Evolutionary conservation across 2,113 vertebrate species (phyloP).

Genomic region (Redunca redunca): DNA sequence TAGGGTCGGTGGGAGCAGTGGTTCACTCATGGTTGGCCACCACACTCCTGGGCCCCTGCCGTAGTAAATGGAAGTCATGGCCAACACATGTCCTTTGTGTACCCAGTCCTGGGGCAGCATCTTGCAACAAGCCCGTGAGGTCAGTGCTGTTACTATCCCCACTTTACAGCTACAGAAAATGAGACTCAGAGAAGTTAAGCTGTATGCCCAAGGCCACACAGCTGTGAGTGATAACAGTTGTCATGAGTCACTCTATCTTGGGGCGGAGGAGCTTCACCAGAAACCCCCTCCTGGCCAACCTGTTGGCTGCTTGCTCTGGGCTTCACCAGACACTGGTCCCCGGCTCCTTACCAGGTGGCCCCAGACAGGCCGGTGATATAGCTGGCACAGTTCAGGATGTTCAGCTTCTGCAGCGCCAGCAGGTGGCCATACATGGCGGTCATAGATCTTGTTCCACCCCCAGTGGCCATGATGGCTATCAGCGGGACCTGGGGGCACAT

Average conservation of each 20-base stretch:
- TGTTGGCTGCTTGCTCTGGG: background rate
- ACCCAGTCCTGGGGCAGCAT: background rate
- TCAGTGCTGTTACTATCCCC: background rate
- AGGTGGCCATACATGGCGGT: conserved; percentile 85
- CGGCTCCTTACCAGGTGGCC: conserved; percentile 87
- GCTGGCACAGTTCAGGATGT: conserved; percentile 83
- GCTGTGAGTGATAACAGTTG: background rate
- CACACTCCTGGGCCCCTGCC: too few species aligned
- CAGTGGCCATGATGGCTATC: conserved; percentile 89
- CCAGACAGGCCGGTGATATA: conserved; percentile 90
- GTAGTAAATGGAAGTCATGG: background rate
- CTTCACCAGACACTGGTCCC: background rate
- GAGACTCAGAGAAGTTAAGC: background rate
- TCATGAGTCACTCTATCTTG: background rate
- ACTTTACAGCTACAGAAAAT: background rate
- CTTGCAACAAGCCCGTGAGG: background rate
- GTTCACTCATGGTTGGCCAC: background rate
- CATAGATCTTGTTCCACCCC: conserved; percentile 87
- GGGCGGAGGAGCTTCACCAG: rapidly evolving
- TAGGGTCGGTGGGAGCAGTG: background rate
- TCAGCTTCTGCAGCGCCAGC: conserved; percentile 86
- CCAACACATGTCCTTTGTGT: background rate
- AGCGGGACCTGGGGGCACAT: conserved; percentile 82
- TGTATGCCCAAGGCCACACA: background rate
- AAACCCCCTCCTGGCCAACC: background rate